Percentiles rank a stretch among this genome's conserved stretches.
Conservation (phyloP, 2,113 vertebrate species). For the Alethe castanea region DNA sequence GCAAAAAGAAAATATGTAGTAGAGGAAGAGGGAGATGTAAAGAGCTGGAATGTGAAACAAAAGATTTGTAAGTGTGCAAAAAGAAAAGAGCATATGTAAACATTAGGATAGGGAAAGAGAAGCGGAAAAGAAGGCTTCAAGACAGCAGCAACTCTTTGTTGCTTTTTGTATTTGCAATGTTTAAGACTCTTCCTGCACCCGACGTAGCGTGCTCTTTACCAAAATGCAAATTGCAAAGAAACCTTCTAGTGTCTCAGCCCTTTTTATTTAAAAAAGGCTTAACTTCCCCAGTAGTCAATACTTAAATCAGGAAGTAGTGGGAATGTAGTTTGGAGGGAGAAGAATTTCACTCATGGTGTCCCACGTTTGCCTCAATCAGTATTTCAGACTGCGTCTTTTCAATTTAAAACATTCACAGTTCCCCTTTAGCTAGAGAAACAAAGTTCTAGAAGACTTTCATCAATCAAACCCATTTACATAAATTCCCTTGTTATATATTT, state of each 20-base stretch:
- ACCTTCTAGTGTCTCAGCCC: background rate
- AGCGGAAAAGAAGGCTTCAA: background rate
- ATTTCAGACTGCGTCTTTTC: background rate
- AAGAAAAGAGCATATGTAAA: background rate
- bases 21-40: background rate
- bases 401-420: background rate
- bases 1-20: background rate
- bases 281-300: background rate
- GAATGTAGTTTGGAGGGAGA: background rate
- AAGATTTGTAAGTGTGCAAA: background rate
- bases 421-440: background rate
- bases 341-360: background rate
- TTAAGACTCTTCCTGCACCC: background rate
- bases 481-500: background rate
- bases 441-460: background rate
- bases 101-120: background rate
- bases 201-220: fast-evolving
- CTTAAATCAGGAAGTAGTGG: background rate
- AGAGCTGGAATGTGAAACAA: background rate
- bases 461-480: background rate
- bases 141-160: background rate
- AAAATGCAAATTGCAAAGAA: background rate
- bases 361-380: background rate
- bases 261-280: background rate
- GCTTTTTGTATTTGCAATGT: background rate